Evolutionary conservation across 2,797 vertebrate species (phyloP).

Genomic region (Muscicapa striata): DNA sequence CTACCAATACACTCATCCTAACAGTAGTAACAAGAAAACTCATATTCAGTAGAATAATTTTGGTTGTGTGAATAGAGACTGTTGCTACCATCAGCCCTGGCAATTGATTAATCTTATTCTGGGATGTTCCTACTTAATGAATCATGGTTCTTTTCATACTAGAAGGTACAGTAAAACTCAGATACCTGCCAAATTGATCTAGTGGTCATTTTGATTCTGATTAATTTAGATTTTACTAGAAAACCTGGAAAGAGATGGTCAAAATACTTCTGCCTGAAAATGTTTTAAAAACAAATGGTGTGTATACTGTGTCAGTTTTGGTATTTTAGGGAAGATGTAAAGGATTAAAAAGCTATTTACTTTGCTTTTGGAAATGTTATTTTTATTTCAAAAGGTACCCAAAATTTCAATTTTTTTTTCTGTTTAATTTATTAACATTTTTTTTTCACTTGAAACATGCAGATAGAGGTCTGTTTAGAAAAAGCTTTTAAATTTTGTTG

Average conservation of each 20-base stretch:
- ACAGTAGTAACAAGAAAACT: not conserved
- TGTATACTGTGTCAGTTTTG: fast-evolving
- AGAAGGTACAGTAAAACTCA: not conserved
- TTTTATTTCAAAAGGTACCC: not conserved
- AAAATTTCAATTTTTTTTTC: not conserved
- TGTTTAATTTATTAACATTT: not conserved
- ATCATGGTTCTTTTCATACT: not conserved
- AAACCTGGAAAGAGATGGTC: not conserved
- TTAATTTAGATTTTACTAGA: not conserved
- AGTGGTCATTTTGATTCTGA: not conserved
- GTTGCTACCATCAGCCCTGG: not conserved
- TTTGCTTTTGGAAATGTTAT: not conserved
- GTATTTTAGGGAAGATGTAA: not conserved
- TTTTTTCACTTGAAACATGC: not conserved
- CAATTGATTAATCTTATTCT: not conserved
- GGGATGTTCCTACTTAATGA: not conserved
- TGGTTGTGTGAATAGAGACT: not conserved
- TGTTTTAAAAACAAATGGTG: not conserved
- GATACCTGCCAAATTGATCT: not conserved
- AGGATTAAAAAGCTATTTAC: not conserved
- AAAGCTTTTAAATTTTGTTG: fast-evolving
- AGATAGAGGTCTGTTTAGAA: not conserved
- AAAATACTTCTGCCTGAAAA: not conserved
- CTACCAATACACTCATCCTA: not conserved
- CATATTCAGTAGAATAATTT: not conserved